Conservation (phyloP, 2,888 invertebrate species). For the Trissolcus japonicus region DNA sequence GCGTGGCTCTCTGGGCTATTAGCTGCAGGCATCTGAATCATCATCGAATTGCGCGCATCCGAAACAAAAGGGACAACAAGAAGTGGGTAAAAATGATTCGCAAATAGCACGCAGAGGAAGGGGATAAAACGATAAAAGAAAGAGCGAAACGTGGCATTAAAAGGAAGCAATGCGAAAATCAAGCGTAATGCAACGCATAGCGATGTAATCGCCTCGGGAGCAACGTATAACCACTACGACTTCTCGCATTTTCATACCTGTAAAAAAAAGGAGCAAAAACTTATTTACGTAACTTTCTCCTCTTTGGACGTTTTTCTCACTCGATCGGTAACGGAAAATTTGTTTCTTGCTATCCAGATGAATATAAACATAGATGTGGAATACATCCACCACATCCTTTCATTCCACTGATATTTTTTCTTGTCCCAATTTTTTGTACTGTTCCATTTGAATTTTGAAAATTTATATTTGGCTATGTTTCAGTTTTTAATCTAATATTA, state of each 20-base stretch:
- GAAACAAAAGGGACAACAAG: slow-evolving; percentile 40
- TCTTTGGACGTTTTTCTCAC: background rate
- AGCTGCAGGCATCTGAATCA: slow-evolving; percentile 50
- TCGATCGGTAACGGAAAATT: slow-evolving; percentile 9
- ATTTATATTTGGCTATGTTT: no score
- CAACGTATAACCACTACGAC: slow-evolving; percentile 42
- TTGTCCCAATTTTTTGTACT: no score
- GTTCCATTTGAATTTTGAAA: no score
- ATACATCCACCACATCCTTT: no score
- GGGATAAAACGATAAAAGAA: slow-evolving; percentile 25
- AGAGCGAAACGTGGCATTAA: slow-evolving; percentile 49
- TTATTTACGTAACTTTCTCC: slow-evolving; percentile 40
- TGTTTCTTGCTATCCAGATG: background rate
- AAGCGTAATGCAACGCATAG: slow-evolving; percentile 50
- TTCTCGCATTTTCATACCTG: slow-evolving; percentile 40
- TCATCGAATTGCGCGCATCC: slow-evolving; percentile 41
- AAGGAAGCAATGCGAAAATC: slow-evolving; percentile 47
- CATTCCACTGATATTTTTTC: no score
- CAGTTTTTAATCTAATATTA: no score
- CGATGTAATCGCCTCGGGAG: slow-evolving; percentile 53
- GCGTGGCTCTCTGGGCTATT: slow-evolving; percentile 18
- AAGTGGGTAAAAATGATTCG: slow-evolving; percentile 35
- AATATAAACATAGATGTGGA: slow-evolving; percentile 13
- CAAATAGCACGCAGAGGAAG: slow-evolving; percentile 30
- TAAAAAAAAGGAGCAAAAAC: slow-evolving; percentile 40